phyloP scores from a whole-genome alignment of 2,888 invertebrate genomes.

The Lithophane ornitopus region DNA sequence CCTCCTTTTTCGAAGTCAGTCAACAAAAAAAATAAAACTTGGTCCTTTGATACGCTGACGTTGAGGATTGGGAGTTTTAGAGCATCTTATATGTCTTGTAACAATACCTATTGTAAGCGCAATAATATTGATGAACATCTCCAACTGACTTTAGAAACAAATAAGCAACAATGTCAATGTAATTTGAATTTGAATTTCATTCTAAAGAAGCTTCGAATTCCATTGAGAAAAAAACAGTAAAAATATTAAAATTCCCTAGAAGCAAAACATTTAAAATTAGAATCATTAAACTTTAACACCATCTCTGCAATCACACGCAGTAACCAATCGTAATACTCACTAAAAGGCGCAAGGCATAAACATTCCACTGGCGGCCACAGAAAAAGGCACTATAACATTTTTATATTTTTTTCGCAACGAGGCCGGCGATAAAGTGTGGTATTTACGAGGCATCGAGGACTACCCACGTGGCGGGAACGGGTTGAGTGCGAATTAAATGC shows the following conservation, averaged over 20 bases:
- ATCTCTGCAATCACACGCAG: conserved; percentile 12
- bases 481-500: conserved; percentile 36
- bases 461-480: conserved; percentile 71
- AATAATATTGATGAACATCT: no score
- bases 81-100: no score
- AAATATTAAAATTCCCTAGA: background rate
- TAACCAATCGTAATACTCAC: conserved; percentile 37
- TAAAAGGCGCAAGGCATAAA: conserved; percentile 54
- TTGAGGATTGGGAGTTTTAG: background rate
- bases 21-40: background rate
- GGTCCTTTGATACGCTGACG: no score
- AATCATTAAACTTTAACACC: conserved; percentile 15
- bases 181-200: background rate
- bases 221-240: background rate
- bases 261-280: conserved; percentile 13
- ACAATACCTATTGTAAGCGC: no score
- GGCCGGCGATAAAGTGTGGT: conserved; percentile 71
- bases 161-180: background rate
- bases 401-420: conserved; percentile 71
- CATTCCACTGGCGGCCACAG: conserved; percentile 68
- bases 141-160: no score
- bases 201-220: background rate
- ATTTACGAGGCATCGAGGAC: conserved; percentile 74
- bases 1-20: no score
- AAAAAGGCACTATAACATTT: conserved; percentile 69